Evolutionary conservation across 2,888 invertebrate genomes (phyloP).

Genomic region (Andrena fulva): DNA sequence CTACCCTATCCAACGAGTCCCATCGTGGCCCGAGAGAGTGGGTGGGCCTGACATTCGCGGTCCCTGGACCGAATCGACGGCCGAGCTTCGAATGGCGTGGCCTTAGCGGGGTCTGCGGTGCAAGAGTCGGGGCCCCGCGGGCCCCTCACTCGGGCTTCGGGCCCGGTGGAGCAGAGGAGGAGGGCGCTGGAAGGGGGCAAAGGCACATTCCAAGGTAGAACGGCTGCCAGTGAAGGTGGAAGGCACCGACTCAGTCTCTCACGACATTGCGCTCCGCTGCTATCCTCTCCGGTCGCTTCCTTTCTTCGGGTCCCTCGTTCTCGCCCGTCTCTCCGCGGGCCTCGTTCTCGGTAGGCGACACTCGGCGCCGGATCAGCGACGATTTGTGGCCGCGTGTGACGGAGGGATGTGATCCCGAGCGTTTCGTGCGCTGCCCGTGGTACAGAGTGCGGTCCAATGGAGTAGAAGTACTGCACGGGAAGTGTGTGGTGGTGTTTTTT

Average conservation of each 20-base stretch:
- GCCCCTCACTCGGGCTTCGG: constrained; percentile 54
- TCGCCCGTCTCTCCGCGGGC: constrained; percentile 35
- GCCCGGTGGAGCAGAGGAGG: constrained; percentile 36
- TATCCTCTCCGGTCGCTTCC: constrained; percentile 50
- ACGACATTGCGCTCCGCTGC: constrained; percentile 65
- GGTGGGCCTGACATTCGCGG: constrained; percentile 64
- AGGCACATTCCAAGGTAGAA: constrained; percentile 83
- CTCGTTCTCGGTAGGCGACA: constrained; percentile 4
- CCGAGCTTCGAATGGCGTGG: constrained; percentile 40
- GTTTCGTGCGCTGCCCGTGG: constrained; percentile 10
- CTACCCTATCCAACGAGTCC: constrained; percentile 64
- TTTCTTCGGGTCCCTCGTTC: constrained; percentile 46
- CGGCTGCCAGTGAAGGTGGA: constrained; percentile 80
- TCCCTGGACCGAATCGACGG: constrained; percentile 62
- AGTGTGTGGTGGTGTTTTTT: constrained; percentile 22
- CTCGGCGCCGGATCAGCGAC: constrained; percentile 39
- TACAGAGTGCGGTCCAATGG: neutral
- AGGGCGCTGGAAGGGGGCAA: constrained; percentile 75
- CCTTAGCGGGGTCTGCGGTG: constrained; percentile 40
- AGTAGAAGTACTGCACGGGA: neutral
- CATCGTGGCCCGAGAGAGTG: constrained; percentile 51
- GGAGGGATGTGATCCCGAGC: neutral
- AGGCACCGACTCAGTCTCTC: constrained; percentile 71
- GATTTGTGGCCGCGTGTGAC: neutral
- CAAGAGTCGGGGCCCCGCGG: constrained; percentile 65